Evolutionary conservation across 2,797 vertebrate genomes (phyloP).

Genomic region (Glyptemys insculpta): DNA sequence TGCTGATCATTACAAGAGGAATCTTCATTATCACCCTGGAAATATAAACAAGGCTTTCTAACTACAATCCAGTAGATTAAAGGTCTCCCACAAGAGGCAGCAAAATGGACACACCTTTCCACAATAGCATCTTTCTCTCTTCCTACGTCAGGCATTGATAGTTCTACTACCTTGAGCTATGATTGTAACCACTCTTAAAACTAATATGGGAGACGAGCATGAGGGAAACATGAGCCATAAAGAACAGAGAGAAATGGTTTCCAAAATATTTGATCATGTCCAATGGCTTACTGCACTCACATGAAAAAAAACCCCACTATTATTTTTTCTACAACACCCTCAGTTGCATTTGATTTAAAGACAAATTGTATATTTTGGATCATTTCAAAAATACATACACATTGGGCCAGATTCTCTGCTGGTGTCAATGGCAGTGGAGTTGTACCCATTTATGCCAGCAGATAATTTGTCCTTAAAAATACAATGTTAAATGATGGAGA

Average conservation of each 20-base stretch:
- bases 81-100: not conserved
- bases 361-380: not conserved
- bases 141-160: constrained; percentile 38
- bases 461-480: not conserved
- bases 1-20: not conserved
- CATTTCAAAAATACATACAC: not conserved
- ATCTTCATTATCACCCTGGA: not conserved
- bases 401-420: not conserved
- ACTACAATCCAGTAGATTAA: not conserved
- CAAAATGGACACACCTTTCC: not conserved
- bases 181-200: constrained; percentile 40
- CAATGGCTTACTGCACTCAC: not conserved
- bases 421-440: not conserved
- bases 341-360: not conserved
- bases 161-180: constrained; percentile 44
- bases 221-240: constrained; percentile 8
- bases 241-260: constrained; percentile 41
- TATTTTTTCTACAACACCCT: not conserved
- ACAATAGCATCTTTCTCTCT: constrained; percentile 8
- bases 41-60: constrained; percentile 3
- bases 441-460: not conserved
- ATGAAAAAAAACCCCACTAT: not conserved
- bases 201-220: constrained; percentile 59
- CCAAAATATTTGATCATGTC: constrained; percentile 40
- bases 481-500: not conserved